These are phyloP conservation scores for Eleginops maclovinus DNA, from an alignment of 2,113 vertebrate genomes.

Conservation along the genomic window DNA sequence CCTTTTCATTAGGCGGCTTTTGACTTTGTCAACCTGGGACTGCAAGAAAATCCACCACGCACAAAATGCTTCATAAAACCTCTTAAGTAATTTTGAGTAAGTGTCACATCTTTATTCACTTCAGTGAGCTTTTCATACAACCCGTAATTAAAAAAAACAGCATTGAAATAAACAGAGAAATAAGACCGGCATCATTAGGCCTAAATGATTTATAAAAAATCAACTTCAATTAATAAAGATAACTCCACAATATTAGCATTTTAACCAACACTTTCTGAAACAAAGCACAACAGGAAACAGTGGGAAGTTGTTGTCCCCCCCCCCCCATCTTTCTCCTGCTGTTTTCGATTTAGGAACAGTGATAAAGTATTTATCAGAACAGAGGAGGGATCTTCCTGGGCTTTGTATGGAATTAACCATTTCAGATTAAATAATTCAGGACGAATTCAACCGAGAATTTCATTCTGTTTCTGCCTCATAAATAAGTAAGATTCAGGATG, in stretches of 20 bases:
- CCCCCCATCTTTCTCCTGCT: conserved; percentile 55
- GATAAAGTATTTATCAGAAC: conserved; percentile 85
- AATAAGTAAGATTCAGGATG: conserved; percentile 83
- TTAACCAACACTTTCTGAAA: conserved; percentile 38
- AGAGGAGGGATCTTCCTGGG: conserved; percentile 82
- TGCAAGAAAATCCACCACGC: conserved; percentile 85
- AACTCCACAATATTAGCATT: conserved; percentile 32
- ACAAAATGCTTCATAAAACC: conserved; percentile 82
- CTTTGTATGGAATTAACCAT: conserved; percentile 86
- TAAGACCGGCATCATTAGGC: conserved; percentile 12
- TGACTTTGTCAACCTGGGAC: conserved; percentile 92
- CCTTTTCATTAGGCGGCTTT: conserved; percentile 95
- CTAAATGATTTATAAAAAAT: conserved; percentile 28
- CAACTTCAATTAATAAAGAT: conserved; percentile 40
- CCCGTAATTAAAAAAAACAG: conserved; percentile 15
- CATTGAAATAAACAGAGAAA: conserved; percentile 30
- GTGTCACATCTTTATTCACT: conserved; percentile 57
- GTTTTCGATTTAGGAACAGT: conserved; percentile 75
- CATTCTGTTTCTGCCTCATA: conserved; percentile 85
- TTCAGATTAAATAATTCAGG: conserved; percentile 85
- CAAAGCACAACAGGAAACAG: conserved; percentile 40
- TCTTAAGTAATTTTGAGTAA: conserved; percentile 57
- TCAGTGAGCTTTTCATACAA: conserved; percentile 27
- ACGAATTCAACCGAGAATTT: conserved; percentile 84
- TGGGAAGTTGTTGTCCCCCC: conserved; percentile 17